phyloP scores from a whole-genome alignment of 2,888 invertebrate genomes.

The Meloe dianella region DNA sequence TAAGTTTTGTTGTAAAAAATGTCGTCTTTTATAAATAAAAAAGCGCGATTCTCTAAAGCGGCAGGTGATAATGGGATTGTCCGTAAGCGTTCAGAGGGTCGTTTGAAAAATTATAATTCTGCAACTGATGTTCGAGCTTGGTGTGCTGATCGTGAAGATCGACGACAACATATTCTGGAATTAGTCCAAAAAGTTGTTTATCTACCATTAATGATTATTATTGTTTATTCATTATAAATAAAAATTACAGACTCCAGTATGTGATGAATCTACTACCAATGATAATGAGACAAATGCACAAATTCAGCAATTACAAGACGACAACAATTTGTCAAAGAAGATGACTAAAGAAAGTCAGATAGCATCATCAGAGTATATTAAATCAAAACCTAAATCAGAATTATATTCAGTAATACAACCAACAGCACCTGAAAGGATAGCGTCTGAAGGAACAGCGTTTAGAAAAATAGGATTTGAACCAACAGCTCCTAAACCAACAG shows the following conservation, averaged over 20 bases:
- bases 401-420: too few species aligned
- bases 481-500: conserved; percentile 11
- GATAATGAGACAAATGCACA: conserved; percentile 62
- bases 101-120: conserved; percentile 64
- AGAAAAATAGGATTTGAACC: too few species aligned
- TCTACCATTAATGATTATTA: background rate
- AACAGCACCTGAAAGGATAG: too few species aligned
- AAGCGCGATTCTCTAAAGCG: conserved; percentile 46
- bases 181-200: conserved; percentile 59
- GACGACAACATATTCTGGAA: conserved; percentile 66
- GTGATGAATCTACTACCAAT: conserved; percentile 55
- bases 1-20: conserved; percentile 10
- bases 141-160: conserved; percentile 64
- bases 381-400: background rate
- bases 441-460: background rate
- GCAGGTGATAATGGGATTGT: conserved; percentile 58
- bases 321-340: conserved; percentile 36
- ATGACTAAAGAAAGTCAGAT: background rate
- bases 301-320: conserved; percentile 60
- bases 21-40: conserved; percentile 50
- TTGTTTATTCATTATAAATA: background rate
- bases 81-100: conserved; percentile 62
- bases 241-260: conserved; percentile 43
- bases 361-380: background rate
- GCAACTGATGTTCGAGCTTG: conserved; percentile 66